A percentile compares a stretch with the other conserved stretches of the same genome.
phyloP scores from a whole-genome alignment of 2,888 invertebrate genomes.

The Amblyteles armatorius region DNA sequence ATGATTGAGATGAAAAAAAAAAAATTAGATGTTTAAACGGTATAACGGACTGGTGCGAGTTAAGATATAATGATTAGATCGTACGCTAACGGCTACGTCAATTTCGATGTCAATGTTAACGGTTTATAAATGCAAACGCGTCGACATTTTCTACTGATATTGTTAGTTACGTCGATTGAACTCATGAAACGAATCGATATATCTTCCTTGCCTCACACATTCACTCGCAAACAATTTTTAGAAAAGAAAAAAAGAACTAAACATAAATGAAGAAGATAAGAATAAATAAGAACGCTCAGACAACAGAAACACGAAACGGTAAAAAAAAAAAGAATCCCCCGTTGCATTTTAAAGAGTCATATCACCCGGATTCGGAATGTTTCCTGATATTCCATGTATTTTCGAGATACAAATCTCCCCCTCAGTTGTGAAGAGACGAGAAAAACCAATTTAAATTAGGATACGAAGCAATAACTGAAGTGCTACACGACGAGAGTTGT shows the following conservation, averaged over 20 bases:
- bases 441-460: slow-evolving; percentile 39
- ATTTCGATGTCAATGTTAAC: slow-evolving; percentile 80
- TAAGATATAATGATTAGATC: slow-evolving; percentile 61
- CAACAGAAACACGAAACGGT: slow-evolving; percentile 13
- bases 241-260: not conserved
- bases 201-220: slow-evolving; percentile 57
- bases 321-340: slow-evolving; percentile 21
- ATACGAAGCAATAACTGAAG: slow-evolving; percentile 64
- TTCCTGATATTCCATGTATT: slow-evolving; percentile 42
- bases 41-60: slow-evolving; percentile 38
- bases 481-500: slow-evolving; percentile 53
- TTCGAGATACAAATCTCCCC: slow-evolving; percentile 40
- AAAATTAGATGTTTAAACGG: slow-evolving; percentile 41
- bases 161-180: slow-evolving; percentile 61
- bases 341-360: slow-evolving; percentile 62
- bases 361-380: slow-evolving; percentile 60
- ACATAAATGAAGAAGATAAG: not conserved
- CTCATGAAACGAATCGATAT: slow-evolving; percentile 48
- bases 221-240: slow-evolving; percentile 8
- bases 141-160: slow-evolving; percentile 79
- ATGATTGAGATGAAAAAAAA: not conserved
- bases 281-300: slow-evolving; percentile 15
- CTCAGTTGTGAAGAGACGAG: slow-evolving; percentile 21
- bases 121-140: slow-evolving; percentile 74
- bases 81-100: slow-evolving; percentile 75